Percentiles rank a stretch among this genome's conserved stretches.
Conservation (phyloP, 2,888 invertebrate species). For the Abrostola tripartita region DNA sequence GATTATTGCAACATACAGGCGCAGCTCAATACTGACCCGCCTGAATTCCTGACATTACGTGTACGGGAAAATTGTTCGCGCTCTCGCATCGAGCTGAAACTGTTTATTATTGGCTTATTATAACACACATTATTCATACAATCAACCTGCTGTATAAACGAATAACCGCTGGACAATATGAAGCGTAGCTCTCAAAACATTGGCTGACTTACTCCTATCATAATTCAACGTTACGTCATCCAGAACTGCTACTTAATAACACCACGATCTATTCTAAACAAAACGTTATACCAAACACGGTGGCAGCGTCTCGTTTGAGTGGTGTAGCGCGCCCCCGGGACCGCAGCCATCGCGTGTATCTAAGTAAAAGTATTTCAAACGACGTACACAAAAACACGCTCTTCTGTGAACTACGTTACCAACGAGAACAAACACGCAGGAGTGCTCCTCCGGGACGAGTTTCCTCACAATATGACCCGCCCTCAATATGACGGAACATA, state of each 20-base stretch:
- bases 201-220: not conserved
- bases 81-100: not conserved
- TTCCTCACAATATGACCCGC: constrained; percentile 20
- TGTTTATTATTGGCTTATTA: not conserved
- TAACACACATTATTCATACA: not conserved
- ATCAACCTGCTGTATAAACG: not conserved
- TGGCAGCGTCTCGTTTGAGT: constrained; percentile 19
- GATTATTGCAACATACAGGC: not conserved
- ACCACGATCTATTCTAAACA: constrained; percentile 10
- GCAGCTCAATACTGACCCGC: not conserved
- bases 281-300: constrained; percentile 12
- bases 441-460: constrained; percentile 31
- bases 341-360: constrained; percentile 20
- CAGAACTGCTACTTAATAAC: not conserved
- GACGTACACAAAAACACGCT: constrained; percentile 33
- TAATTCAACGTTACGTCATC: constrained; percentile 4
- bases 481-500: constrained; percentile 37
- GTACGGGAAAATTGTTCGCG: not conserved
- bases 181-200: not conserved
- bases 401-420: constrained; percentile 32
- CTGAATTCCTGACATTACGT: not conserved
- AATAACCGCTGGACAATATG: not conserved
- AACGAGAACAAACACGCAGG: constrained; percentile 13
- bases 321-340: constrained; percentile 23
- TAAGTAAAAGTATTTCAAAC: constrained; percentile 34